These are phyloP conservation scores for Aurelia aurita DNA, from an alignment of 30 jellyfish, hydroid and myxozoan genomes.

Conservation along the genomic window DNA sequence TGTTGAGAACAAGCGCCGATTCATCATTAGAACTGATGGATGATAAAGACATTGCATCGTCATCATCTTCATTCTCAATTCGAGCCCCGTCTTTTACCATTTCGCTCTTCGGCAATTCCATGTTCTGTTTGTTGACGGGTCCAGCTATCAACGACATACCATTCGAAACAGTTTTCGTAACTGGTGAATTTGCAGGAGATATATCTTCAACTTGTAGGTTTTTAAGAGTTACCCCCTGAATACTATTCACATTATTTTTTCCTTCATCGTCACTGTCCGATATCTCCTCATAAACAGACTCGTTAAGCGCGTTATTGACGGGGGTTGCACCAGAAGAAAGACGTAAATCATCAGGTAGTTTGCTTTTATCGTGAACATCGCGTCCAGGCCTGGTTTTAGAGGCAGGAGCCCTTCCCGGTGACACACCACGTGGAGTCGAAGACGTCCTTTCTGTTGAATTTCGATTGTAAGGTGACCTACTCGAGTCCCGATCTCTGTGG, in stretches of 20 bases:
- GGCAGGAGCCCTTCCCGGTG: background rate
- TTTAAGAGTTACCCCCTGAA: background rate
- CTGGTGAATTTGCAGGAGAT: conserved; percentile 83
- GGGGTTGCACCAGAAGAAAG: background rate
- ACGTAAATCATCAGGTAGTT: background rate
- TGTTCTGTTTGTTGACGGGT: background rate
- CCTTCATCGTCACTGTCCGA: conserved; percentile 84
- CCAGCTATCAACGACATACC: conserved; percentile 12
- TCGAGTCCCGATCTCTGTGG: background rate
- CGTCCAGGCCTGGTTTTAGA: background rate
- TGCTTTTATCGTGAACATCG: background rate
- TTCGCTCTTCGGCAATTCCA: background rate
- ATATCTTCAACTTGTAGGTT: conserved; percentile 84
- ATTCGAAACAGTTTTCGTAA: conserved; percentile 14
- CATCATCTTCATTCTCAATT: conserved; percentile 58
- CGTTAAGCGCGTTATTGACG: conserved; percentile 1
- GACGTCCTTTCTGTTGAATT: background rate
- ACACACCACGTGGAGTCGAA: background rate
- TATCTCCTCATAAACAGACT: conserved; percentile 77
- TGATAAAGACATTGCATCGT: conserved; percentile 98
- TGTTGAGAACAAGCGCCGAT: conserved; percentile 76
- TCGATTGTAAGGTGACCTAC: background rate
- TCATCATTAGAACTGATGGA: conserved; percentile 98
- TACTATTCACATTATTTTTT: background rate
- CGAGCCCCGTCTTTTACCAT: background rate